phyloP scores from a whole-genome alignment of 1,140 invertebrate species.

The Bombus sylvicola region DNA sequence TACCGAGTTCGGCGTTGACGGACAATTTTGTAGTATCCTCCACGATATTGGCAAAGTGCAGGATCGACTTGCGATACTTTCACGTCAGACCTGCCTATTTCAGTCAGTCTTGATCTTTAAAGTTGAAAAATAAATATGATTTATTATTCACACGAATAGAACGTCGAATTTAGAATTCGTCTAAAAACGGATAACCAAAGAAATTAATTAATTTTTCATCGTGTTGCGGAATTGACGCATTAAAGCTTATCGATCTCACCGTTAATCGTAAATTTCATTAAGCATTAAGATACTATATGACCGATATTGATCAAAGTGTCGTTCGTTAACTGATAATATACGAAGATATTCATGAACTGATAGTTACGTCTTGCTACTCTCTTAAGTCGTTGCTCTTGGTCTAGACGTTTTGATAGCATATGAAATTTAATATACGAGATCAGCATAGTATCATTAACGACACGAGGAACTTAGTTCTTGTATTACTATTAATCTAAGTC shows the following conservation, averaged over 20 bases:
- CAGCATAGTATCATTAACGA: slow-evolving; percentile 56
- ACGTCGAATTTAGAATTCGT: no score
- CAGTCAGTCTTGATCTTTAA: slow-evolving; percentile 75
- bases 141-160: background rate
- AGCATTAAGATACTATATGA: background rate
- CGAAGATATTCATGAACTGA: background rate
- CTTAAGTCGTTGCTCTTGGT: slow-evolving; percentile 33
- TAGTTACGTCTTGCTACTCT: background rate
- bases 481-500: slow-evolving; percentile 55
- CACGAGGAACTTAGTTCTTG: slow-evolving; percentile 50
- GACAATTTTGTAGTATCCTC: slow-evolving; percentile 28
- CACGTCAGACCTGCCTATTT: slow-evolving; percentile 79
- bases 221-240: no score
- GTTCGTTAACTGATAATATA: slow-evolving; percentile 21
- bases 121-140: background rate
- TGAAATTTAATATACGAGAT: slow-evolving; percentile 61
- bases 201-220: background rate
- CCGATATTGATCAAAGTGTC: slow-evolving; percentile 9
- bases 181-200: no score
- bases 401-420: slow-evolving; percentile 28
- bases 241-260: background rate
- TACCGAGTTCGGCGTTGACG: slow-evolving; percentile 64
- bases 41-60: slow-evolving; percentile 40
- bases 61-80: slow-evolving; percentile 81
- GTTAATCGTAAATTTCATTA: background rate